phyloP scores from a whole-genome alignment of 2,113 vertebrate genomes.

The Caranx ignobilis region DNA sequence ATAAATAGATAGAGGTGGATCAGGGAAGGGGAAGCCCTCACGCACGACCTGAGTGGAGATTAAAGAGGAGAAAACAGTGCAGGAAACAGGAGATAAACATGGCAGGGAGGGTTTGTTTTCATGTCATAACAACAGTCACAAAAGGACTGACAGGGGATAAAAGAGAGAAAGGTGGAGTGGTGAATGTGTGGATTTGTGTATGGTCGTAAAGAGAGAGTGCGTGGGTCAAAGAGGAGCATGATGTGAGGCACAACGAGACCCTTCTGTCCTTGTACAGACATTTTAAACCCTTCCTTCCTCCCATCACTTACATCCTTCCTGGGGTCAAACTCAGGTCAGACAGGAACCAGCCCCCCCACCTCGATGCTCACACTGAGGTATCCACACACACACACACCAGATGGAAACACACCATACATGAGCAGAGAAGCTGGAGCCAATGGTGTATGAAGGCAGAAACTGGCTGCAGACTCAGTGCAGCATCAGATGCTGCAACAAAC shows the following conservation, averaged over 20 bases:
- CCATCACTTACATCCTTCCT: constrained; percentile 61
- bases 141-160: neutral
- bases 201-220: constrained; percentile 25
- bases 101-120: neutral
- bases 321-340: constrained; percentile 63
- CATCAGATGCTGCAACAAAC: constrained; percentile 15
- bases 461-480: constrained; percentile 6
- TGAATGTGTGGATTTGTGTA: constrained; percentile 4
- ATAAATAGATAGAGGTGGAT: constrained; percentile 59
- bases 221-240: constrained; percentile 40
- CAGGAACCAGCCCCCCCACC: constrained; percentile 11
- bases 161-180: neutral
- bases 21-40: constrained; percentile 47
- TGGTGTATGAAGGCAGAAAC: neutral
- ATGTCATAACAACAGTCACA: constrained; percentile 2
- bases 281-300: constrained; percentile 55
- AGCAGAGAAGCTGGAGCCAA: neutral
- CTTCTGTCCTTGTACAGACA: constrained; percentile 36
- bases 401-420: neutral
- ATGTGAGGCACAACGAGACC: constrained; percentile 43
- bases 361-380: neutral
- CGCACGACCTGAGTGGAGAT: constrained; percentile 13
- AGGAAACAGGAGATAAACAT: constrained; percentile 9
- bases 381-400: neutral
- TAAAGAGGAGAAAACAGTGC: constrained; percentile 12